These are phyloP conservation scores for Suillia variegata DNA, from an alignment of 2,888 invertebrate genomes.

Conservation along the genomic window DNA sequence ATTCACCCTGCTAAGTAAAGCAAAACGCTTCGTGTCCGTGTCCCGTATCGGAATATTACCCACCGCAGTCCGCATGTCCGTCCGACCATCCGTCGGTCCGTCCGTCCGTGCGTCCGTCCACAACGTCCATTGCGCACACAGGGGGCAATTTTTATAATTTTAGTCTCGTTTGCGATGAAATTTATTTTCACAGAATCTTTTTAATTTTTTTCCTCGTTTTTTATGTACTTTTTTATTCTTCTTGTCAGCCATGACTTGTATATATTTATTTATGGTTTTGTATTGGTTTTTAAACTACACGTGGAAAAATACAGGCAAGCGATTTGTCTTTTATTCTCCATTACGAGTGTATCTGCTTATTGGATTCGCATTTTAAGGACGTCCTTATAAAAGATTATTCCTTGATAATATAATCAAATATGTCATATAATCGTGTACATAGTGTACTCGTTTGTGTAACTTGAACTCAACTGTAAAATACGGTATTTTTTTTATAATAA, in stretches of 20 bases:
- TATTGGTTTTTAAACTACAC: conserved; percentile 42
- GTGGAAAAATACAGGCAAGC: conserved; percentile 12
- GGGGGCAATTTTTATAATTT: conserved; percentile 56
- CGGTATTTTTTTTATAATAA: no score
- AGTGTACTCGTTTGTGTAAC: no score
- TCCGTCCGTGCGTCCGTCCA: not conserved
- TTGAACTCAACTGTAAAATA: no score
- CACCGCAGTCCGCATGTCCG: conserved; percentile 5
- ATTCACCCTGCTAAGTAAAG: no score
- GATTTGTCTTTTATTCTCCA: no score
- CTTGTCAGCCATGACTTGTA: conserved; percentile 23
- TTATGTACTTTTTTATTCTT: not conserved
- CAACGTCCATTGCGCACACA: conserved; percentile 33
- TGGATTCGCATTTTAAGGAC: no score
- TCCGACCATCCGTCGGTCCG: not conserved
- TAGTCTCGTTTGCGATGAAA: conserved; percentile 54
- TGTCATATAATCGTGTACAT: no score
- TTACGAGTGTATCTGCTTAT: no score
- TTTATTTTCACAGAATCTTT: conserved; percentile 35
- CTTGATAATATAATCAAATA: no score
- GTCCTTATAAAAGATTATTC: no score
- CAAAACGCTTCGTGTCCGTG: conserved; percentile 27
- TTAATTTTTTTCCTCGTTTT: not conserved
- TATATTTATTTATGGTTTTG: conserved; percentile 46
- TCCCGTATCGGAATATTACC: conserved; percentile 53